A percentile compares a stretch with the other conserved stretches of the same genome.
Evolutionary conservation across 2,113 vertebrate species (phyloP).

Genomic region (Cyprinodon tularosa): DNA sequence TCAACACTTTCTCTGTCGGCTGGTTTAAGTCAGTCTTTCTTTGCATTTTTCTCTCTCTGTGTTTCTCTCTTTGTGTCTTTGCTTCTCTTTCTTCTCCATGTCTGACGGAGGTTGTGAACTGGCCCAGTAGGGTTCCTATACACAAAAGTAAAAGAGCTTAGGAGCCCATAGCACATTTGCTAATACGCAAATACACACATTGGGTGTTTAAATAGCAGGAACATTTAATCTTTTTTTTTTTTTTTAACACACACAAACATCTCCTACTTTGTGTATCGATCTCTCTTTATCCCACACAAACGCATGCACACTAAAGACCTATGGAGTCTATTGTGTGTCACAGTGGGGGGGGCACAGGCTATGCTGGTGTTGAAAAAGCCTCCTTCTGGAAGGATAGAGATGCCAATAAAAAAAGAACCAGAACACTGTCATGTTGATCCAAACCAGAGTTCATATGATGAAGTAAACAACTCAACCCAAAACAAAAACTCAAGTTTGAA

Average conservation of each 20-base stretch:
- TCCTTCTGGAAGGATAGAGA: slow-evolving; percentile 43
- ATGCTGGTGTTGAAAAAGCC: slow-evolving; percentile 52
- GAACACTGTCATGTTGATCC: slow-evolving; percentile 19
- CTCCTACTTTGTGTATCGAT: slow-evolving; percentile 28
- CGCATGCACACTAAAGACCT: slow-evolving; percentile 15
- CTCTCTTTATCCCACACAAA: slow-evolving; percentile 36
- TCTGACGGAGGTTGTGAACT: slow-evolving; percentile 61
- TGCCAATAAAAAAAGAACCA: slow-evolving; percentile 20
- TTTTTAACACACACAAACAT: slow-evolving; percentile 1
- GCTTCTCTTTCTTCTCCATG: slow-evolving; percentile 45
- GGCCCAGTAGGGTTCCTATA: slow-evolving; percentile 59
- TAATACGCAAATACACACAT: slow-evolving; percentile 21
- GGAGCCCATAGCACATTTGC: slow-evolving; percentile 38
- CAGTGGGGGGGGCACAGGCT: slow-evolving; percentile 55
- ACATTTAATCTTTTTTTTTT: slow-evolving; percentile 46
- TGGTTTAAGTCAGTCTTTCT: slow-evolving; percentile 52
- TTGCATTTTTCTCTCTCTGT: slow-evolving; percentile 5
- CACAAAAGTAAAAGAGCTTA: slow-evolving; percentile 69
- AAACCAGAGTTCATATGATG: neutral
- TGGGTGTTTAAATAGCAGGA: slow-evolving; percentile 52
- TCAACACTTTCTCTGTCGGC: slow-evolving; percentile 40
- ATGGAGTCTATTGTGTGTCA: slow-evolving; percentile 53
- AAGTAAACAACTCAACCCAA: neutral
- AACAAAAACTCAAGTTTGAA: neutral
- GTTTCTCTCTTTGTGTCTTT: neutral